Conservation (phyloP, 2,888 invertebrate genomes). For the Desoria tigrina region DNA sequence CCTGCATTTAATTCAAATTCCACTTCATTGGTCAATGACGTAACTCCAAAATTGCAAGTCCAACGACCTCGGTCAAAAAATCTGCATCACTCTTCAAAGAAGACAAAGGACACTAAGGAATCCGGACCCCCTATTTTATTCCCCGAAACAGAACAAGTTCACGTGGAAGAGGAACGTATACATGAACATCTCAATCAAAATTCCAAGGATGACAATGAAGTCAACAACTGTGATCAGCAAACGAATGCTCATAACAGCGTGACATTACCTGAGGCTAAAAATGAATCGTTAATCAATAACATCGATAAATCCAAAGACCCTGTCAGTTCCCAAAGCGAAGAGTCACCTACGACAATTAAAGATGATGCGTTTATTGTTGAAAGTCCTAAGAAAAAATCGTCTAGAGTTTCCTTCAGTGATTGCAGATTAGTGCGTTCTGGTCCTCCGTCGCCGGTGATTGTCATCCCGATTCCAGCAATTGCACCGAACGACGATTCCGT, state of each 20-base stretch:
- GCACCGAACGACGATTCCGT: too few species aligned
- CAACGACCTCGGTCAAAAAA: not conserved
- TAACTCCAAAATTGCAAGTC: not conserved
- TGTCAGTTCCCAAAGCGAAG: conserved; percentile 1
- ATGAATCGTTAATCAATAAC: not conserved
- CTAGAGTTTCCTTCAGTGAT: not conserved
- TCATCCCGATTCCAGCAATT: too few species aligned
- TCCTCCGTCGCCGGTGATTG: too few species aligned
- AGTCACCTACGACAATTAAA: too few species aligned
- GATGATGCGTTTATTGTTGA: conserved; percentile 1
- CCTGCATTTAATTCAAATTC: not conserved
- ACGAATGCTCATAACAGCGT: too few species aligned
- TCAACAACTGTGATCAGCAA: too few species aligned
- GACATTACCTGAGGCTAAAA: too few species aligned
- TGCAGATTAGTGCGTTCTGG: too few species aligned
- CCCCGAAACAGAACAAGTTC: not conserved
- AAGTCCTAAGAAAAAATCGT: conserved; percentile 5
- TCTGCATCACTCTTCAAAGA: not conserved
- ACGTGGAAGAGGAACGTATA: too few species aligned
- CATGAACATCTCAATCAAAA: too few species aligned
- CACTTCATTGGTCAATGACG: not conserved
- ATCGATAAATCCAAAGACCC: not conserved
- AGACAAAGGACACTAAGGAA: not conserved
- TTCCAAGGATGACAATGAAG: too few species aligned
- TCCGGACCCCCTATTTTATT: not conserved